Evolutionary conservation across 2,113 vertebrate species (phyloP).

Genomic region (Pandion haliaetus): DNA sequence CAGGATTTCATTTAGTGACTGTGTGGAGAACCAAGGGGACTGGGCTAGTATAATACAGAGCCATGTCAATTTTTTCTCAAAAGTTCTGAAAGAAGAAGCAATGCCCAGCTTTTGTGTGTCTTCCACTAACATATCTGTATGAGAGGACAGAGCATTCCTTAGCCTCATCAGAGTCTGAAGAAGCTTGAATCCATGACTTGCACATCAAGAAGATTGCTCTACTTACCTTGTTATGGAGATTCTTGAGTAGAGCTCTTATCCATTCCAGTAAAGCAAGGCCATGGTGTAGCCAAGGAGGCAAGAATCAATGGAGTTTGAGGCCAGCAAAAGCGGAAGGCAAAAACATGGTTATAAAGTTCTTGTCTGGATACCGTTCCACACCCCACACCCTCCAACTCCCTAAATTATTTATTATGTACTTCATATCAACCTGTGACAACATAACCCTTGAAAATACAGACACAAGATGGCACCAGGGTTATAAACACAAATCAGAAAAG

Average conservation of each 20-base stretch:
- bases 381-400: fast-evolving
- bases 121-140: not conserved
- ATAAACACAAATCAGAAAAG: not conserved
- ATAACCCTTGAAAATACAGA: not conserved
- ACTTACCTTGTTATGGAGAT: not conserved
- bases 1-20: not conserved
- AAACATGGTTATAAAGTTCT: not conserved
- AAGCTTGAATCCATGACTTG: not conserved
- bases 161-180: not conserved
- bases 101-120: fast-evolving
- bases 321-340: not conserved
- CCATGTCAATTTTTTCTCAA: not conserved
- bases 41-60: not conserved
- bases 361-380: not conserved
- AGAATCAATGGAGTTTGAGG: not conserved
- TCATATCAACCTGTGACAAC: not conserved
- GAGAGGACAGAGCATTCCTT: not conserved
- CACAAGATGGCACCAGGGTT: not conserved
- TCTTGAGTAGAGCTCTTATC: not conserved
- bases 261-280: not conserved
- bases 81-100: not conserved
- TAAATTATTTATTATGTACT: not conserved
- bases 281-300: not conserved
- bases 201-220: not conserved
- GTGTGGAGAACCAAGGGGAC: not conserved